These are phyloP conservation scores for Coccyzus lansbergi DNA, from an alignment of 2,797 vertebrate species.

Conservation along the genomic window DNA sequence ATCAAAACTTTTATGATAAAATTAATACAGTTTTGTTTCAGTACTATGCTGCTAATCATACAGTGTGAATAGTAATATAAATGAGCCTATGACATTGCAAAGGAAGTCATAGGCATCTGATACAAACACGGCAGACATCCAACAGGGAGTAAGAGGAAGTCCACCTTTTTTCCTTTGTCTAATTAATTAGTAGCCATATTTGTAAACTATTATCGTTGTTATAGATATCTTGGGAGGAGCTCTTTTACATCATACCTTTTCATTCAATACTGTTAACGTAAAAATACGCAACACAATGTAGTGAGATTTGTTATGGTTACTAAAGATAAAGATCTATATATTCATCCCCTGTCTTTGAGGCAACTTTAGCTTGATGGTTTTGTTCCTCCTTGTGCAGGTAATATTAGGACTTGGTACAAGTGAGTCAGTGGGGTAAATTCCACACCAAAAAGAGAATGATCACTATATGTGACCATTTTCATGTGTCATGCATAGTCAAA, in stretches of 20 bases:
- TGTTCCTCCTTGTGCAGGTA: neutral
- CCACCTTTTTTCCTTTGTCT: neutral
- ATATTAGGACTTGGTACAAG: neutral
- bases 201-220: neutral
- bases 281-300: neutral
- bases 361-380: neutral
- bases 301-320: constrained; percentile 21
- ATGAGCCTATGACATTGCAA: neutral
- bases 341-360: neutral
- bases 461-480: neutral
- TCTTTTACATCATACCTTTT: neutral
- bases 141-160: neutral
- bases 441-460: neutral
- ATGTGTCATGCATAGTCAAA: neutral
- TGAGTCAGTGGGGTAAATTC: neutral
- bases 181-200: neutral
- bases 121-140: neutral
- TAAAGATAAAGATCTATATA: constrained; percentile 29
- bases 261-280: neutral
- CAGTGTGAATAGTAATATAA: neutral
- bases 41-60: neutral
- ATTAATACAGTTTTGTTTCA: neutral
- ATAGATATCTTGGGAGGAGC: neutral
- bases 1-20: neutral
- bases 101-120: neutral